Conservation (phyloP, 2,888 invertebrate species). For the Xanthorhoe designata region DNA sequence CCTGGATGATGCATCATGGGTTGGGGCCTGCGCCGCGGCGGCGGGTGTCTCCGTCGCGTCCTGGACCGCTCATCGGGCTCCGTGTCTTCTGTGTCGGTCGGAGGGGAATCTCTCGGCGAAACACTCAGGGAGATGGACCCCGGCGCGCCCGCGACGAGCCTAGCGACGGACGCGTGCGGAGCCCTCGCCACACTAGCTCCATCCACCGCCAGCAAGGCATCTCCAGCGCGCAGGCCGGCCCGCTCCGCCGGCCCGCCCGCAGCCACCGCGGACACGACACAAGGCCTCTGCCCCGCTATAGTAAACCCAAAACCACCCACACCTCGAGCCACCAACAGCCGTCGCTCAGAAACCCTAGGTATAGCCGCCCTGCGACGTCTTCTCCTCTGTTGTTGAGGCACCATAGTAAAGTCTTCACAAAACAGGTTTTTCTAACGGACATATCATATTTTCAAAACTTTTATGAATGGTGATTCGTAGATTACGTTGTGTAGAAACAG, state of each 20-base stretch:
- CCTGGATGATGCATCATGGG: slow-evolving; percentile 75
- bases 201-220: slow-evolving; percentile 96
- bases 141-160: slow-evolving; percentile 94
- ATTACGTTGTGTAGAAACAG: neutral
- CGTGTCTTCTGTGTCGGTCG: slow-evolving; percentile 79
- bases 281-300: slow-evolving; percentile 98
- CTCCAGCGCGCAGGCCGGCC: slow-evolving; percentile 96
- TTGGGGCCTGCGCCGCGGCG: slow-evolving; percentile 74
- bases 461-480: slow-evolving; percentile 33
- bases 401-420: slow-evolving; percentile 63
- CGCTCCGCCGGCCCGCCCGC: slow-evolving; percentile 93
- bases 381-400: slow-evolving; percentile 79
- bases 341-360: slow-evolving; percentile 87
- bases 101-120: slow-evolving; percentile 84
- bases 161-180: slow-evolving; percentile 96
- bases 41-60: slow-evolving; percentile 74
- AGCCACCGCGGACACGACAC: slow-evolving; percentile 97
- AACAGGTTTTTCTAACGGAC: slow-evolving; percentile 47
- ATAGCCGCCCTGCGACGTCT: slow-evolving; percentile 74
- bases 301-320: slow-evolving; percentile 98
- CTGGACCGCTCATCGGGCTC: slow-evolving; percentile 78
- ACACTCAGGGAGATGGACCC: slow-evolving; percentile 94
- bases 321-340: slow-evolving; percentile 94
- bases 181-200: slow-evolving; percentile 96
- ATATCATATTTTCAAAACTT: slow-evolving; percentile 42